Evolutionary conservation across 2,113 vertebrate species (phyloP), one percentile per base, ranked within the genome.

Genomic region (Vidua macroura): DNA sequence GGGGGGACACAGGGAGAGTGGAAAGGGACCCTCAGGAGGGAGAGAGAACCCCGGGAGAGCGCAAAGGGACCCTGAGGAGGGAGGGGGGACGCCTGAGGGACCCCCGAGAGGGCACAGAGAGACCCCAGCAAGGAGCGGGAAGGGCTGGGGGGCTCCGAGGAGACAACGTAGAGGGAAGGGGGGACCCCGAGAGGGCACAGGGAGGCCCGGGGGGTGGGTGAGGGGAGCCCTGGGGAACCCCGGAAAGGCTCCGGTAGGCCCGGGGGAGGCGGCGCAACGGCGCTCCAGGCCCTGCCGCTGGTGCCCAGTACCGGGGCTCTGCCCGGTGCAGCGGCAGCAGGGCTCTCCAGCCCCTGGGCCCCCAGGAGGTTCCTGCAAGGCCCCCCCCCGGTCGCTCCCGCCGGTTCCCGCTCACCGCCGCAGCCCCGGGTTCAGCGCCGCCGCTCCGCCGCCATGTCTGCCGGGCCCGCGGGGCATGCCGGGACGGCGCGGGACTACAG

Each of bases 401-500:
- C 25, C 20, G 33, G 2, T 33, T 1, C 43, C 13, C 33, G 3
- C 73, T 79, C 77, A 84, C 87, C 73, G 14, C 53, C 41, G 14
- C 89, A 24, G 44, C 5, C 12, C 21, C 49, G 19, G 12, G 52
- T 55, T 77, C 62, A 83, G 55, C 67, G n/a, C 24, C 46, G 23
- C 4, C 10, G 12, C 84, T 56, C 41, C 22, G 33, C 60, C 41
- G 23, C 77, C 37, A 97, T 97, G 68, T 94, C 59, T 92, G n/a
- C 43, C 95, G 88, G 35, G 44, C 14, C 64, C 74, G 39, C 85
- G 15, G 28, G 53, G 97, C 78, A 89, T 62, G 63, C 80, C 69
- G 97, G 97, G 98, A 96, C 93, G 18, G 41, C 23, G 12, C 94
- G 91, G 94, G 48, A 78, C 84, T 53, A n/a, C 84, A 62, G 20